Base-by-base conservation (phyloP, 1,140 invertebrate genomes). In the Drepana arcuata region DNA sequence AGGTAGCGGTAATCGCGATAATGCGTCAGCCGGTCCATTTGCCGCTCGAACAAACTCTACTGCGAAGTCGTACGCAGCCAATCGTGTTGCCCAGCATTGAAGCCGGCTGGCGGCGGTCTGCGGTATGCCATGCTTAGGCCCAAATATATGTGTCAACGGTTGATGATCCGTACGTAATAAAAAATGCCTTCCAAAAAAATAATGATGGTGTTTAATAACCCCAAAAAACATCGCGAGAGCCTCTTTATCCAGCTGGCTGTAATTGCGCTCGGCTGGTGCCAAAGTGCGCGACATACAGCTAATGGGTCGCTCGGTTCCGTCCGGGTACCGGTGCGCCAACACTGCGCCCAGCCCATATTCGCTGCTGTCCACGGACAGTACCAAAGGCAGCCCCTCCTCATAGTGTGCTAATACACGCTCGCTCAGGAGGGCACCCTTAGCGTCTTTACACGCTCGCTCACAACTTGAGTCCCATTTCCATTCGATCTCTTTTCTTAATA, bases 241-340 rank as follows among this genome's bases (percentile, higher is more conserved):
- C 24, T 63, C 51, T 13, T 53, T 55, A 10, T 63, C 55, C 2
- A 56, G n/a, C 5, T 49, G 53, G 2, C 50, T 52, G 37, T 59
- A 56, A 25, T 59, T 56, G 24, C 27, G 27, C 34, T 59, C 59
- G n/a, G 55, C 41, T 11, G 34, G 28, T 15, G 44, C 47, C 6
- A 63, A 38, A 1, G 59, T 63, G 31, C 59, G 16, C 6, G 59
- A 63, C 16, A 46, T 51, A 34, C 42, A 57, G 15, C 48, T 41
- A 2, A 63, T 30, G 4, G 52, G 55, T 11, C 34, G 29, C 27
- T 39, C 29, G 7, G 13, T 39, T 14, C 36, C 36, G 14, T 39
- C 21, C 6, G 16, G 0, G 13, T 23, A 41, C 5, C 16, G 15
- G 2, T 41, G 39, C 1, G 39, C 24, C n/a, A 41, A 7, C 11